phyloP scores from a whole-genome alignment of 2,797 vertebrate genomes.

The Gadopsis marmoratus region DNA sequence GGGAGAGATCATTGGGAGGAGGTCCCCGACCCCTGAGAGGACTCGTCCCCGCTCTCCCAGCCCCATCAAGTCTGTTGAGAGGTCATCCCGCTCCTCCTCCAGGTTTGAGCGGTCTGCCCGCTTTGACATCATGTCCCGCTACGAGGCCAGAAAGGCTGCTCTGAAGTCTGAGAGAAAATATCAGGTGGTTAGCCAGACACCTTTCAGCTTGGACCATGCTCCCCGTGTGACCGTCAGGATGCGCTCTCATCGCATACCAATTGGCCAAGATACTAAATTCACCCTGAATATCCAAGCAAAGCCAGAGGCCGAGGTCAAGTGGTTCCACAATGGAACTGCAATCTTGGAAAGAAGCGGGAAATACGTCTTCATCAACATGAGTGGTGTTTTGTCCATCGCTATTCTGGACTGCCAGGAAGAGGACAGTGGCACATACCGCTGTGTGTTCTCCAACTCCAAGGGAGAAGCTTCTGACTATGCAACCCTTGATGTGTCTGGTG shows the following conservation, averaged over 20 bases:
- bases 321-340: slow-evolving; percentile 93
- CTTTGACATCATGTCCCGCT: slow-evolving; percentile 99
- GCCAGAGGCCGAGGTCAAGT: slow-evolving; percentile 92
- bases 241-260: slow-evolving; percentile 95
- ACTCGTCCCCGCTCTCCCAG: slow-evolving; percentile 98
- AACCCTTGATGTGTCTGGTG: slow-evolving; percentile 93
- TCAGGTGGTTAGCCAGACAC: slow-evolving; percentile 94
- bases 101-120: slow-evolving; percentile 97
- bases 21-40: slow-evolving; percentile 98
- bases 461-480: slow-evolving; percentile 98
- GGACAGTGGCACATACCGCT: slow-evolving; percentile 97
- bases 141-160: slow-evolving; percentile 97
- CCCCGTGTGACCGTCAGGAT: slow-evolving; percentile 97
- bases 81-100: slow-evolving; percentile 92
- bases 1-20: slow-evolving; percentile 85
- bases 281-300: slow-evolving; percentile 97
- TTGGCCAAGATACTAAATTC: slow-evolving; percentile 94
- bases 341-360: slow-evolving; percentile 92
- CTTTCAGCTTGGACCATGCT: slow-evolving; percentile 95
- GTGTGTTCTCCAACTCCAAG: slow-evolving; percentile 92
- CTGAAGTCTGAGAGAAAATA: slow-evolving; percentile 97
- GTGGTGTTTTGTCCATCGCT: slow-evolving; percentile 93
- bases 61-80: slow-evolving; percentile 91
- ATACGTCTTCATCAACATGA: slow-evolving; percentile 92
- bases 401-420: slow-evolving; percentile 94